Conservation (phyloP, 1,140 invertebrate genomes). For the Halesus radiatus region DNA sequence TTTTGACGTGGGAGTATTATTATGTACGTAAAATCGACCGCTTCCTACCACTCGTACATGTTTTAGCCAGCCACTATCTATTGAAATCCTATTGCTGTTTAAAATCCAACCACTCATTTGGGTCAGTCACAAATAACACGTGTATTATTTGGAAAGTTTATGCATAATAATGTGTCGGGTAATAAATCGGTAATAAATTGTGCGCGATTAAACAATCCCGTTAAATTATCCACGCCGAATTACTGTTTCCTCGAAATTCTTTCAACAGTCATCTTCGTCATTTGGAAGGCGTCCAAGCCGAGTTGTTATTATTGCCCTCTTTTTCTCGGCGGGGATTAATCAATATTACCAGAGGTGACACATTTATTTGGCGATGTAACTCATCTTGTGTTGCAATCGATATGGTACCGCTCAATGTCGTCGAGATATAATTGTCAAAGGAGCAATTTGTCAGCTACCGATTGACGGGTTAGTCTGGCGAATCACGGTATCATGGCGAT, state of each 20-base stretch:
- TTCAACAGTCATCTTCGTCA: conserved; percentile 3
- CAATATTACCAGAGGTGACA: conserved; percentile 28
- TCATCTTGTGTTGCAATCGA: conserved; percentile 16
- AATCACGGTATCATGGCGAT: not conserved
- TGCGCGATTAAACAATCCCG: conserved; percentile 26
- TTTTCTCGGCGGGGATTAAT: conserved; percentile 27
- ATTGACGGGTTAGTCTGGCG: not conserved
- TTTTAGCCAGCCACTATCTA: too few relatives aligned
- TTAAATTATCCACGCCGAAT: conserved; percentile 31
- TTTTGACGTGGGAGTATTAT: too few relatives aligned
- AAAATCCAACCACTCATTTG: not conserved
- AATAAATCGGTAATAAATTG: conserved; percentile 36
- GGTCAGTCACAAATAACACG: conserved; percentile 12
- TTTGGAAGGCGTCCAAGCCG: conserved; percentile 15
- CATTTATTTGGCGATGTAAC: conserved; percentile 29
- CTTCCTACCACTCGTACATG: too few relatives aligned
- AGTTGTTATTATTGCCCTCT: conserved; percentile 16
- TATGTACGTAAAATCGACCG: too few relatives aligned
- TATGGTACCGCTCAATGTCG: not conserved
- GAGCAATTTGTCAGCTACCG: not conserved
- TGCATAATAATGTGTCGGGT: conserved; percentile 21
- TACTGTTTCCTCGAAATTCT: conserved; percentile 33
- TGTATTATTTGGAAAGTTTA: not conserved
- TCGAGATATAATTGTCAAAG: not conserved
- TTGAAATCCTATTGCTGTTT: not conserved